Evolutionary conservation across 2,113 vertebrate species (phyloP).

Genomic region (Pontoporia blainvillei): DNA sequence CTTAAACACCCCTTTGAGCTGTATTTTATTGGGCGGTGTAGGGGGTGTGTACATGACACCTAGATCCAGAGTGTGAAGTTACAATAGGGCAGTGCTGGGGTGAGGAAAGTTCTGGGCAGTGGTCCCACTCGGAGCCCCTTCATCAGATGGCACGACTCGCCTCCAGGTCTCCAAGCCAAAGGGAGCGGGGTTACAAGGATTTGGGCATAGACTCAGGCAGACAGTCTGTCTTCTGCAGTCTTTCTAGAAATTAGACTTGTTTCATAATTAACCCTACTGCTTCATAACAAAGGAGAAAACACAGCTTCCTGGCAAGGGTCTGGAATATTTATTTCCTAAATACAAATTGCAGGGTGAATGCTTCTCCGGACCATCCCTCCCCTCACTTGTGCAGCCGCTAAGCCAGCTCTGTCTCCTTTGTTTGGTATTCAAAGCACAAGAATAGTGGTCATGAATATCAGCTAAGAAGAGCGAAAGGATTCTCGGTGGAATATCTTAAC

Average conservation of each 20-base stretch:
- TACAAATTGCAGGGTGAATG: neutral
- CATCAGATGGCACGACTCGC: accelerated
- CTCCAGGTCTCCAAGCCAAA: neutral
- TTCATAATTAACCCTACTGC: constrained; percentile 13
- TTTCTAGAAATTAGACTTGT: constrained; percentile 1
- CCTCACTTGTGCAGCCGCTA: neutral
- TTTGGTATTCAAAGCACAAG: constrained; percentile 70
- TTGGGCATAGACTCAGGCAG: neutral
- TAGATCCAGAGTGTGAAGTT: neutral
- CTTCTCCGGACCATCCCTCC: neutral
- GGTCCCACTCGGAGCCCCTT: neutral
- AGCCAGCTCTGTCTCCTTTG: constrained; percentile 46
- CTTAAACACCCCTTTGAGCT: neutral
- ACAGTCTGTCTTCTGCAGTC: neutral
- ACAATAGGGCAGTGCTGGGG: neutral
- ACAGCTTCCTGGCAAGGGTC: neutral
- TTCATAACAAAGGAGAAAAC: neutral
- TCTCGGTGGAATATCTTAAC: constrained; percentile 68
- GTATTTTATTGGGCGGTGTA: neutral
- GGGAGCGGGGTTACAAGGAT: neutral
- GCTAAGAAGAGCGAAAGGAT: constrained; percentile 44
- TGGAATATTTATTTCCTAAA: constrained; percentile 33
- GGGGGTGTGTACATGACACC: too few relatives aligned
- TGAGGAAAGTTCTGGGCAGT: accelerated
- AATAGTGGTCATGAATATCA: constrained; percentile 60